Percentiles rank a stretch among this genome's conserved stretches.
Conservation (phyloP, 1,140 invertebrate genomes). For the Drosophila ficusphila region DNA sequence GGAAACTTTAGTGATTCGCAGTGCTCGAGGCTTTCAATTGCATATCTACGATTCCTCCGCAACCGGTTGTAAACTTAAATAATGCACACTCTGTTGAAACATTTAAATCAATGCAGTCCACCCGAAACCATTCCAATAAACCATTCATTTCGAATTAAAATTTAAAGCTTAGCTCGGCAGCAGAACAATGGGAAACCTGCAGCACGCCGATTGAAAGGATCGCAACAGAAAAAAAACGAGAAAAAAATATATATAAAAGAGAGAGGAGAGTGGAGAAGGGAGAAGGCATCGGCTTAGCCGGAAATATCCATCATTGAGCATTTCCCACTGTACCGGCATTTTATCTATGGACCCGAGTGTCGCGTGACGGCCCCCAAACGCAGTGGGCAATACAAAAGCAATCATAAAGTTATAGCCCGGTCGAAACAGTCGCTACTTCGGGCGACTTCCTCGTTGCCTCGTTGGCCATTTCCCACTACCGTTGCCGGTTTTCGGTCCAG, state of each 20-base stretch:
- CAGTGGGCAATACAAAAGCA: conserved; percentile 73
- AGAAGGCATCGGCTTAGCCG: conserved; percentile 10
- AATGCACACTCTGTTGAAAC: background rate
- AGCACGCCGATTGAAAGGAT: background rate
- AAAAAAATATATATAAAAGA: no score
- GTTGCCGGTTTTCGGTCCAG: background rate
- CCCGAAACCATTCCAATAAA: background rate
- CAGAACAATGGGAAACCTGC: background rate
- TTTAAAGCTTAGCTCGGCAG: background rate
- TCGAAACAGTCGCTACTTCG: conserved; percentile 17
- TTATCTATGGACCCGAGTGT: conserved; percentile 41
- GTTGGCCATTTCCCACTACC: background rate
- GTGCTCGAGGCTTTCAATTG: no score
- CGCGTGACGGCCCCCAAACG: conserved; percentile 26
- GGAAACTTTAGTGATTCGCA: no score
- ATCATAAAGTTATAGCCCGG: conserved; percentile 73
- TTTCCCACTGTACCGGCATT: conserved; percentile 40
- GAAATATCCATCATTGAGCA: conserved; percentile 37
- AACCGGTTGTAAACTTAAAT: background rate
- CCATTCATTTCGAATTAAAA: background rate
- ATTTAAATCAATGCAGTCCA: background rate
- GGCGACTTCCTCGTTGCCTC: background rate
- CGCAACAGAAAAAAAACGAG: background rate
- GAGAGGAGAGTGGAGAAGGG: no score
- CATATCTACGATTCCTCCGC: background rate